A percentile compares a stretch with the other conserved stretches of the same genome.
Conservation (phyloP, 1,140 invertebrate genomes). For the Brachystomella parvula region DNA sequence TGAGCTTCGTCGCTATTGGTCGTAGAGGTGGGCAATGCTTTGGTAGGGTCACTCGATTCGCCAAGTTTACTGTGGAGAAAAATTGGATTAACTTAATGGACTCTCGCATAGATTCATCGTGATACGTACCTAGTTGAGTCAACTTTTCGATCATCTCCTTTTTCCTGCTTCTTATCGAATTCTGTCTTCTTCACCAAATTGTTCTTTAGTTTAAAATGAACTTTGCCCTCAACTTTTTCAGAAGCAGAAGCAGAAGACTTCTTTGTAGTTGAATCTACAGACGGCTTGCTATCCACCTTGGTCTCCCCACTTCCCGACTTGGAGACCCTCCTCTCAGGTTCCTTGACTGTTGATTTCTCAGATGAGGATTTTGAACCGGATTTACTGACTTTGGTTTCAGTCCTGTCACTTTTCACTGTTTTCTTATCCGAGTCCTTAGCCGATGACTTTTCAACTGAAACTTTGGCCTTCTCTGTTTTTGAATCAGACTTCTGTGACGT, state of each 20-base stretch:
- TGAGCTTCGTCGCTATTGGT: too few relatives aligned
- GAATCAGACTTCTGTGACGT: too few relatives aligned
- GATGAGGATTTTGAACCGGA: background rate
- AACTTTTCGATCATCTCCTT: background rate
- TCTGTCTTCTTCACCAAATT: background rate
- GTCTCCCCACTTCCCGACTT: too few relatives aligned
- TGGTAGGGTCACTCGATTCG: too few relatives aligned
- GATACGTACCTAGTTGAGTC: too few relatives aligned
- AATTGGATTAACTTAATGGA: too few relatives aligned
- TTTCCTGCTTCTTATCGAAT: background rate
- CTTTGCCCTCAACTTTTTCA: slow-evolving; percentile 1
- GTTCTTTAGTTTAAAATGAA: slow-evolving; percentile 3
- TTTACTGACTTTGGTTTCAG: background rate
- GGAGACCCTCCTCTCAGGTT: background rate
- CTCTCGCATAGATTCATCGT: too few relatives aligned
- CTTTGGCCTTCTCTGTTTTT: too few relatives aligned
- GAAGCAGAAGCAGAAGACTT: background rate
- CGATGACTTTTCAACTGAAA: too few relatives aligned
- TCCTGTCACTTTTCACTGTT: background rate
- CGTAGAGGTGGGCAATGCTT: too few relatives aligned
- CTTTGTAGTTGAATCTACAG: too few relatives aligned
- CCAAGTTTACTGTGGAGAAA: too few relatives aligned
- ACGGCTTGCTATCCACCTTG: background rate
- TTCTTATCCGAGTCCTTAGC: background rate
- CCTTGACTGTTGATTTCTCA: background rate